Conservation (phyloP, 2,888 invertebrate species). For the Leucozona laternaria region DNA sequence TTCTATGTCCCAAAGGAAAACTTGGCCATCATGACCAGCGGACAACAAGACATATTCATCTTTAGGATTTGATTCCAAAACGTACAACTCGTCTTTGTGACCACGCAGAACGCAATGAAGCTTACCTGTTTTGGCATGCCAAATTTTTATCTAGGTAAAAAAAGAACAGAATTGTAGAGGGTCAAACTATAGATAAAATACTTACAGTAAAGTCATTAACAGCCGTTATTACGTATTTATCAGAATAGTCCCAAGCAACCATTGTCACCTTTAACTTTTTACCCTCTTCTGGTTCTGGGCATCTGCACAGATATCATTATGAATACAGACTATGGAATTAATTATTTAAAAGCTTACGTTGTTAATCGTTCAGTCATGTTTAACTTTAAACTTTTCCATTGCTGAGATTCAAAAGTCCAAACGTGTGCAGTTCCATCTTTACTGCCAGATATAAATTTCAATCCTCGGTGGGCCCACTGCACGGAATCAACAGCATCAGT, state of each 20-base stretch:
- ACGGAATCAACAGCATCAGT: conserved; percentile 97
- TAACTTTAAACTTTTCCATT: conserved; percentile 92
- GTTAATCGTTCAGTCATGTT: conserved; percentile 88
- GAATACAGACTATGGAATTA: no score
- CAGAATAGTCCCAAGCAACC: conserved; percentile 97
- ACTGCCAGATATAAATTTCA: conserved; percentile 96
- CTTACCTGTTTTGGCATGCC: conserved; percentile 89
- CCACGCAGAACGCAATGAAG: conserved; percentile 89
- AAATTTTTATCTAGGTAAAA: conserved; percentile 86
- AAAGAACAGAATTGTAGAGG: background rate
- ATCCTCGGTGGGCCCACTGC: conserved; percentile 95
- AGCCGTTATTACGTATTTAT: conserved; percentile 94
- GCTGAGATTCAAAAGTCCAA: conserved; percentile 95
- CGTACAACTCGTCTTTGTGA: conserved; percentile 97
- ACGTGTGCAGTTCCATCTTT: conserved; percentile 97
- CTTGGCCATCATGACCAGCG: conserved; percentile 98
- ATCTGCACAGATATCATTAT: conserved; percentile 77
- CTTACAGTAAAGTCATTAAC: conserved; percentile 92
- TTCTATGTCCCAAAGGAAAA: conserved; percentile 93
- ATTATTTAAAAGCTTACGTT: conserved; percentile 83
- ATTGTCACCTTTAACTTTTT: conserved; percentile 94
- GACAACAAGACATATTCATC: conserved; percentile 93
- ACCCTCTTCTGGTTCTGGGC: conserved; percentile 84
- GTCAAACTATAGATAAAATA: conserved; percentile 1
- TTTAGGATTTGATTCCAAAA: conserved; percentile 95